A percentile compares a stretch with the other conserved stretches of the same genome.
Conservation (phyloP, 2,113 vertebrate genomes). For the Saguinus midas region DNA sequence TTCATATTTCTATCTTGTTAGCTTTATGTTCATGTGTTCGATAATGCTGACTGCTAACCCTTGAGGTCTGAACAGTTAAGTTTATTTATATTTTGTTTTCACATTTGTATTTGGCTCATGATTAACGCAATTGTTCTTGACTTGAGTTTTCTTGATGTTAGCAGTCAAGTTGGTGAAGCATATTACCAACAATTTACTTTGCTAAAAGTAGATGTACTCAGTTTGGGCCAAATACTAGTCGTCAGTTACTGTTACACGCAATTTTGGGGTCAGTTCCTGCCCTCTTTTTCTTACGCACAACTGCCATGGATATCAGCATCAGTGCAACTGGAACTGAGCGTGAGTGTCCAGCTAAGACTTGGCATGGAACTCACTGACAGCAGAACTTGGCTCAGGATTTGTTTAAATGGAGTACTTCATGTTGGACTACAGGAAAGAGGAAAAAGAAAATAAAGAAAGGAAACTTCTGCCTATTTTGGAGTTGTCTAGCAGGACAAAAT, state of each 20-base stretch:
- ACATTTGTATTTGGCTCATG: constrained; percentile 21
- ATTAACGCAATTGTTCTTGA: constrained; percentile 57
- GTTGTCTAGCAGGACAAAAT: background rate
- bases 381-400: constrained; percentile 47
- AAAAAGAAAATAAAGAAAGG: constrained; percentile 12
- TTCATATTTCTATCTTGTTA: background rate
- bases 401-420: constrained; percentile 45
- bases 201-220: constrained; percentile 64
- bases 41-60: background rate
- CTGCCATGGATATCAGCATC: background rate
- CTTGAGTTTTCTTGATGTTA: background rate
- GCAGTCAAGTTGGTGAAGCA: constrained; percentile 50
- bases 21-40: background rate
- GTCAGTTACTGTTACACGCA: constrained; percentile 17
- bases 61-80: background rate
- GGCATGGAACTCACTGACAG: background rate
- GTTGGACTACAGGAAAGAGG: background rate
- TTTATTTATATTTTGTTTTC: constrained; percentile 56
- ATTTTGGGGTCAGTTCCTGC: constrained; percentile 6
- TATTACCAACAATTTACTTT: constrained; percentile 67
- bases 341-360: background rate
- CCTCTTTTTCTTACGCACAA: constrained; percentile 44
- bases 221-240: background rate
- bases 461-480: constrained; percentile 8
- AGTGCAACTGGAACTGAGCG: background rate